Evolutionary conservation across 1,140 invertebrate species (phyloP).

Genomic region (Drosophila gunungcola): DNA sequence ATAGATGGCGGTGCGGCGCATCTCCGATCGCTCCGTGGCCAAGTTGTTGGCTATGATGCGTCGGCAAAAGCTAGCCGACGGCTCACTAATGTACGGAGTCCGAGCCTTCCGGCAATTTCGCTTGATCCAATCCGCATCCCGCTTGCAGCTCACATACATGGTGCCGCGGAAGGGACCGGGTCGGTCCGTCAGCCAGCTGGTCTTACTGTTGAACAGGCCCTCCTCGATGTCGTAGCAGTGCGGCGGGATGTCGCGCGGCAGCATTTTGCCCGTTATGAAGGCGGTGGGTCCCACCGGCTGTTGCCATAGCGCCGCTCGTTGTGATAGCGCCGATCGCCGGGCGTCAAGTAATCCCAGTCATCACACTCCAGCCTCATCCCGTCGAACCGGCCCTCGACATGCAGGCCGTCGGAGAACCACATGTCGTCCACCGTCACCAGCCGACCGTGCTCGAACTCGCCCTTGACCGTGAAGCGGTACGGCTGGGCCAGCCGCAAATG

Average conservation of each 20-base stretch:
- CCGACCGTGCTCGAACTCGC: conserved; percentile 53
- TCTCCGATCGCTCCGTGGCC: conserved; percentile 22
- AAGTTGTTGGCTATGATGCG: conserved; percentile 55
- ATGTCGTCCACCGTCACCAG: conserved; percentile 63
- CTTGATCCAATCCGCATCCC: conserved; percentile 58
- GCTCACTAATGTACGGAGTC: conserved; percentile 24
- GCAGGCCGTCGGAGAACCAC: conserved; percentile 69
- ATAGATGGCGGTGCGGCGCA: conserved; percentile 44
- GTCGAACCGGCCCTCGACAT: conserved; percentile 45
- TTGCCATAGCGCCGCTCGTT: conserved; percentile 49
- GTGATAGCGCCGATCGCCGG: conserved; percentile 65
- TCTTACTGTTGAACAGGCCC: conserved; percentile 52
- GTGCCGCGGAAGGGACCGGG: conserved; percentile 33
- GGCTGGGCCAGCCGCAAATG: conserved; percentile 61
- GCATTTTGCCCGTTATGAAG: conserved; percentile 48
- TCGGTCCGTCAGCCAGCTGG: conserved; percentile 52
- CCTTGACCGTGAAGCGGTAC: conserved; percentile 67
- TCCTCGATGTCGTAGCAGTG: conserved; percentile 65
- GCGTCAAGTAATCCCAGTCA: conserved; percentile 62
- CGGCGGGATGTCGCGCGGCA: conserved; percentile 20
- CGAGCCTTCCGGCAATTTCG: conserved; percentile 45
- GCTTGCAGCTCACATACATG: conserved; percentile 46
- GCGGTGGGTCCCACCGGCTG: conserved; percentile 65
- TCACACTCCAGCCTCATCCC: conserved; percentile 30
- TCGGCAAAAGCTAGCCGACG: conserved; percentile 43